Evolutionary conservation across 2,113 vertebrate genomes (phyloP).

Genomic region (Antigone vipio): DNA sequence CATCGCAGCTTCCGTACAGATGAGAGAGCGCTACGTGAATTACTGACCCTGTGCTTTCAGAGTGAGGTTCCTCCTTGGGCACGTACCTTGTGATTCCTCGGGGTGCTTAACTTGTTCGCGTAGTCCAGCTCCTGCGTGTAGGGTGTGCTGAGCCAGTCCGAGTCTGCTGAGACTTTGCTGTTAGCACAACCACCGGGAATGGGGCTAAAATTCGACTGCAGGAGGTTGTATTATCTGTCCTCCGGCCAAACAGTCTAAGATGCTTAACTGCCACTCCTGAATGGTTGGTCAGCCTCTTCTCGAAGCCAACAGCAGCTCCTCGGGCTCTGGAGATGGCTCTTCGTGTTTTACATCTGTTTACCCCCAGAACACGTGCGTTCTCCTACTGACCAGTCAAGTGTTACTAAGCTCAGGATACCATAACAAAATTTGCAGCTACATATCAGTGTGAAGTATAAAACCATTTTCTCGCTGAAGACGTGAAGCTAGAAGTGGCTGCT

Average conservation of each 20-base stretch:
- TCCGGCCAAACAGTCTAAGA: accelerated
- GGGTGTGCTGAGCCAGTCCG: background rate
- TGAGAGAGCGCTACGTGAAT: accelerated
- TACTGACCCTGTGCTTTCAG: background rate
- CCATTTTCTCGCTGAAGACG: background rate
- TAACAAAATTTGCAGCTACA: background rate
- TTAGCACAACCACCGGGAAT: no score
- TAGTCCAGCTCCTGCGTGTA: background rate
- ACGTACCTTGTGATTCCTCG: background rate
- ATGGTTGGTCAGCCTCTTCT: background rate
- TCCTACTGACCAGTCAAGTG: background rate
- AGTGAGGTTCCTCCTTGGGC: background rate
- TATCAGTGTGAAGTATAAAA: background rate
- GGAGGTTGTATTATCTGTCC: background rate
- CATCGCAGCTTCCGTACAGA: background rate
- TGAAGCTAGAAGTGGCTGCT: background rate
- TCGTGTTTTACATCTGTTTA: background rate
- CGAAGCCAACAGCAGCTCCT: background rate
- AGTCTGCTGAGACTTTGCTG: background rate
- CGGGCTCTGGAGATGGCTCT: background rate
- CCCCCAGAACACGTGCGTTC: background rate
- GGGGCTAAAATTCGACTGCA: background rate
- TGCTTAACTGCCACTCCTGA: background rate
- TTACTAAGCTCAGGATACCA: background rate
- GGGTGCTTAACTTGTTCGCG: background rate